Base-by-base conservation (phyloP, 2,888 invertebrate genomes). In the Macroteleia sp. region DNA sequence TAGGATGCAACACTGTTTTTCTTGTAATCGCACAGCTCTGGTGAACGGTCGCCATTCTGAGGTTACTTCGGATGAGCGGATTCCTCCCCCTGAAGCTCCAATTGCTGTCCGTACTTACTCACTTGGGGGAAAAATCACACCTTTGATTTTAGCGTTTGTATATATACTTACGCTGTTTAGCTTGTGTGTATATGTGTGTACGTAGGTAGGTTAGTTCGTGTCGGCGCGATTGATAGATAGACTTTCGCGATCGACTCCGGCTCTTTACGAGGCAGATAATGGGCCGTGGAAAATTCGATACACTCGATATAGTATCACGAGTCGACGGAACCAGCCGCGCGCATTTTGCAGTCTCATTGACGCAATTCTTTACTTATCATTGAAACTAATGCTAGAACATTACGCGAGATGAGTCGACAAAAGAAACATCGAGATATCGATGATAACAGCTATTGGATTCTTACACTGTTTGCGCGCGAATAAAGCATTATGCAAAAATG, bases 281-380 rank as follows among this genome's bases (percentile, higher is more conserved):
- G 62, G 62, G 62, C 48, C 71, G 56, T 41, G 62, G 44, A 73
- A 64, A 73, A 59, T 59, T 59, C 74, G 66, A 74, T 74, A 52
- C 50, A 50, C 57, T 59, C 54, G 66, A 75, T 69, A 67, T 56
- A 48, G 61, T 75, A 73, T 57, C 67, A 54, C 66, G 44, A 62
- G 46, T 62, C 46, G 57, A 46, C 50, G 66, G 54, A 67, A 59
- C 44, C 50, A 32, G 36, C 52, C 57, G 52, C 64, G 39, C 22
- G 48, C 56, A 62, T 67, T 75, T 75, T 69, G 75, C 75, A 61
- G 56, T 61, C 61, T 75, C 75, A 75, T 75, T 75, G 44, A 67
- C 74, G 66, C 66, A 66, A 67, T 67, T 74, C 66, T 74, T 67
- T 39, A 74, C 66, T 74, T 67, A 74, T 74, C 74, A 74, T 74